Base-by-base conservation (phyloP, 2,797 vertebrate species). In the Oophaga sylvatica region DNA sequence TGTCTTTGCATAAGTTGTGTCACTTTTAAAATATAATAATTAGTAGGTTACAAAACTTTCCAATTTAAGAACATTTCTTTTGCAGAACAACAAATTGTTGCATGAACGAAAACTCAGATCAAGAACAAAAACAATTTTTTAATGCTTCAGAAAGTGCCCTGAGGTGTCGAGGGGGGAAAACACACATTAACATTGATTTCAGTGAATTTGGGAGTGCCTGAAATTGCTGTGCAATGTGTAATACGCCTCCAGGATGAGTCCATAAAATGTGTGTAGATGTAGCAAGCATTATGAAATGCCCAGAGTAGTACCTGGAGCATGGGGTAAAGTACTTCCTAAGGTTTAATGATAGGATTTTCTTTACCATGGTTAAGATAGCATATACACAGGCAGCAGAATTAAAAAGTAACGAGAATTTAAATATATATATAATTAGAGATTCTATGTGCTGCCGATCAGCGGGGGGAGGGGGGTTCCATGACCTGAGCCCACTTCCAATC, bases 151-250 rank as follows among this genome's bases (percentile, higher is more conserved):
- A 63, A 26, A n/a, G n/a, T 84, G 83, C 59, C 71, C 16, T 65
- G 53, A 41, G n/a, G 57, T 77, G 59, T 84, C 71, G 63, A 35
- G 20, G 41, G 71, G 63, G 41, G 53, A 63, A 76, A 53, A 22
- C 57, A 26, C 48, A 73, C 13, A 17, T 19, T 31, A 59, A 29
- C 29, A 31, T 83, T 70, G 65, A 57, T 77, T 48, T 65, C 26
- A 53, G 26, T 85, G 48, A 56, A 85, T 85, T 45, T 67, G 76
- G 84, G 84, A 84, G 83, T 85, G 84, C 68, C 75, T 68, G 71
- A 26, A 31, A 85, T 85, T 85, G 63, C 84, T 85, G n/a, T 57
- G 62, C 75, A 35, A 60, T 85, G 63, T 85, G 84, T 85, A 75
- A 85, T 79, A 78, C 3, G 76, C 84, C 84, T 79, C n/a, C 84